Evolutionary conservation across 2,888 invertebrate genomes (phyloP), one percentile per base, ranked within the genome.

Genomic region (Archips crataeganus): DNA sequence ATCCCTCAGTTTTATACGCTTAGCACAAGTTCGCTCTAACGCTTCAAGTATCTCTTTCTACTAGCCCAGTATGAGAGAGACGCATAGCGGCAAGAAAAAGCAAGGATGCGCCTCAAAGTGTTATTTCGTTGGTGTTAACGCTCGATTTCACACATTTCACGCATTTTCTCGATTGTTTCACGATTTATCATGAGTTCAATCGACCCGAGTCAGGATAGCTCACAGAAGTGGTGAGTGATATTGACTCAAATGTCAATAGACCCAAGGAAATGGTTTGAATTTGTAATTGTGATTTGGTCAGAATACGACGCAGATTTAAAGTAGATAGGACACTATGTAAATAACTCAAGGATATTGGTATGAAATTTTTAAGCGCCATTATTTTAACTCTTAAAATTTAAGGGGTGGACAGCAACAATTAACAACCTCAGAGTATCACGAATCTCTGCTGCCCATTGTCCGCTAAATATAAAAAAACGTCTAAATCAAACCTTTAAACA

Each of bases 1-100:
- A 80, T 79, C 76, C 77, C 34, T n/a, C 49, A 15, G 65, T 51
- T 51, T 32, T 60, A 60, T 60, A 36, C 60, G 60, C 57, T 57
- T 57, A 57, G 11, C 32, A 32, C 57, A 57, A 57, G 32, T 57
- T 57, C 10, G 23, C 57, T 57, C 32, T 4, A 10, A 57, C 32
- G 11, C 32, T 57, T 23, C 32, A 3, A 11, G 5, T 11, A 11
- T 57, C 57, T 11, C 57, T 57, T 57, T 57, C 57, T 32, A n/a
- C 57, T 23, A 23, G 57, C 10, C 57, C 57, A 6, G 4, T 57
- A 32, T 32, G 57, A 57, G 32, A 57, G 57, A 32, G 32, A 57
- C 57, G 57, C 57, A 57, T 3, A 54, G 49, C 49, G 51, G 51
- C 15, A 57, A 15, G 49, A 49, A n/a, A 23, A 11, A 32, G 57